phyloP scores from a whole-genome alignment of 1,140 invertebrate genomes.

The Diorhabda elongata region DNA sequence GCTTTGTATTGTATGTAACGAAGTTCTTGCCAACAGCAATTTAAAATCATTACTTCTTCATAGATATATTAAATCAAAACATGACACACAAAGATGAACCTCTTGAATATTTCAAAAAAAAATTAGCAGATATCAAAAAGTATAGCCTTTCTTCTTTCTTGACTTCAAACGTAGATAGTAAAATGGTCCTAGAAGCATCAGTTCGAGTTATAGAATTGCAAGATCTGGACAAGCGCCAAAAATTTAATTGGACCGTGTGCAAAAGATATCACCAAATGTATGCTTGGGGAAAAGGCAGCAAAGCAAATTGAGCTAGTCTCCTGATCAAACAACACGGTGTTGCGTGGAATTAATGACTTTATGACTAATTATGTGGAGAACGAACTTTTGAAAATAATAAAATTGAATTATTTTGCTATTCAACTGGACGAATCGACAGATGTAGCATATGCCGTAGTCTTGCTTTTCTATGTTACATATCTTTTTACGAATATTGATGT shows the following conservation, averaged over 20 bases:
- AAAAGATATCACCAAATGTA: not conserved
- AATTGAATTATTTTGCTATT: not conserved
- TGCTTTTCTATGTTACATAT: not conserved
- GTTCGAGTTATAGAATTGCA: not conserved
- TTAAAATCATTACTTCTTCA: not conserved
- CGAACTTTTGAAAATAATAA: not conserved
- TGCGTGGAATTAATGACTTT: not conserved
- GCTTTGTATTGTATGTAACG: not conserved
- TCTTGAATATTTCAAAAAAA: no score
- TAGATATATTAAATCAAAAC: no score
- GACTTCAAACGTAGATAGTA: no score
- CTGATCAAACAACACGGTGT: not conserved
- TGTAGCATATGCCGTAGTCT: not conserved
- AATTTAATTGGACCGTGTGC: not conserved
- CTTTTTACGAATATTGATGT: not conserved
- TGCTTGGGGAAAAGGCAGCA: not conserved
- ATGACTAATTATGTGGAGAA: not conserved
- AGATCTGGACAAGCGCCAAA: not conserved
- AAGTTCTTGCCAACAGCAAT: not conserved
- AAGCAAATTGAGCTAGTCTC: not conserved
- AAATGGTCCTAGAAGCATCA: no score
- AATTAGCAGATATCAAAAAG: no score
- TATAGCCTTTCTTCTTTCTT: no score
- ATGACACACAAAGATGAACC: no score
- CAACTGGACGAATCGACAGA: not conserved